Base-by-base conservation (phyloP, 2,888 invertebrate genomes). In the Oscheius sp. region DNA sequence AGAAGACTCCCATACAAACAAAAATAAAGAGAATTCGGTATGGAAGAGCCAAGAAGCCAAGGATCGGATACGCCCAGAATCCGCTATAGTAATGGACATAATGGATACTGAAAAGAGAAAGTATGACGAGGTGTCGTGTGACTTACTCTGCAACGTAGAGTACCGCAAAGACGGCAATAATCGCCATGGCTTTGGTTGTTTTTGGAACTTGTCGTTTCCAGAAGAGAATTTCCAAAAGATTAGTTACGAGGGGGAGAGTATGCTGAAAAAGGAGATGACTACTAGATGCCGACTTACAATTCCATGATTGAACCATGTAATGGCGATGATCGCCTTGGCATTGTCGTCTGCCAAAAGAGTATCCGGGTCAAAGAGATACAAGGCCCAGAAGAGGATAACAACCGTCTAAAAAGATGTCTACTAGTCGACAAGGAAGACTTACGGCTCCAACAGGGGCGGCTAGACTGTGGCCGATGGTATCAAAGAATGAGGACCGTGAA, bases 41-140 rank as follows among this genome's bases (percentile, higher is more conserved):
- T 9, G 81, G 78, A 13, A 74, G 69, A 16, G 77, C 59, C 53
- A 86, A 72, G 29, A 80, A 69, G 18, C 83, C 86, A 12, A 86
- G 80, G 69, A 86, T 86, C 16, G 86, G 86, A 66, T 86, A 86
- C 0, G 86, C 86, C 86, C 86, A 86, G 76, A 83, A 84, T 7
- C 81, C 83, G 58, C 80, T 72, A 56, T 73, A 71, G 76, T 83
- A 74, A 70, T 79, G 79, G 55, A 86, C 81, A 27, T 75, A 77
- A 76, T 86, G 85, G 21, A 86, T 78, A 68, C 86, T 86, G 78
- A 75, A 84, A 78, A 25, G 21, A 5, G 18, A 13, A 9, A 6
- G 12, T 55, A 6, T 23, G 13, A 52, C 18, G 25, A 21, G n/a
- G n/a, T 9, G 25, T 1, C 21, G 46, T 13, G 18, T n/a, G 64